A percentile compares a stretch with the other conserved stretches of the same genome.
phyloP scores from a whole-genome alignment of 2,888 invertebrate species.

The Microctonus hyperodae region DNA sequence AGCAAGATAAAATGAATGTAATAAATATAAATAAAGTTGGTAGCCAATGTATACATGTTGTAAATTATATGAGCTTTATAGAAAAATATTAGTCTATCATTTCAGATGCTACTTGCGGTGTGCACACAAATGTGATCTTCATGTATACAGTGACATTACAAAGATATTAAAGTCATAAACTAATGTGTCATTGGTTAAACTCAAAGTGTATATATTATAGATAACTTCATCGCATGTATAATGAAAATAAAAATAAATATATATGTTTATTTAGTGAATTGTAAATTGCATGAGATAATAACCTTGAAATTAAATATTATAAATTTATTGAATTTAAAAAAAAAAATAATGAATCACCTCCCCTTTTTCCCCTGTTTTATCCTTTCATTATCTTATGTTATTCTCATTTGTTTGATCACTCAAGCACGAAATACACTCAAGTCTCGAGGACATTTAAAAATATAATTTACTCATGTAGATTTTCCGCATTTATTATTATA shows the following conservation, averaged over 20 bases:
- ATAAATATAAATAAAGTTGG: too few relatives aligned
- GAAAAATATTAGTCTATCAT: conserved; percentile 10
- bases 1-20: too few relatives aligned
- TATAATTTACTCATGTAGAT: conserved; percentile 4
- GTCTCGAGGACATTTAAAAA: conserved; percentile 19
- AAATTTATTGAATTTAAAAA: too few relatives aligned
- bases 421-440: neutral
- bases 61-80: neutral
- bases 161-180: neutral
- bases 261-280: neutral
- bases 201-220: neutral
- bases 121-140: neutral
- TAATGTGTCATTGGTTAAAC: neutral
- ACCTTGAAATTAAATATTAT: neutral
- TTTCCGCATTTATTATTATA: neutral
- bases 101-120: neutral
- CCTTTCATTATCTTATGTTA: neutral
- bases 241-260: neutral
- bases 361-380: neutral
- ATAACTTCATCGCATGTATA: neutral
- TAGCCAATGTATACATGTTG: neutral
- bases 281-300: neutral
- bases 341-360: neutral
- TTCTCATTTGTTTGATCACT: conserved; percentile 8
- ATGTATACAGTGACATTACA: neutral